Evolutionary conservation across 2,113 vertebrate genomes (phyloP).

Genomic region (Dascyllus trimaculatus): DNA sequence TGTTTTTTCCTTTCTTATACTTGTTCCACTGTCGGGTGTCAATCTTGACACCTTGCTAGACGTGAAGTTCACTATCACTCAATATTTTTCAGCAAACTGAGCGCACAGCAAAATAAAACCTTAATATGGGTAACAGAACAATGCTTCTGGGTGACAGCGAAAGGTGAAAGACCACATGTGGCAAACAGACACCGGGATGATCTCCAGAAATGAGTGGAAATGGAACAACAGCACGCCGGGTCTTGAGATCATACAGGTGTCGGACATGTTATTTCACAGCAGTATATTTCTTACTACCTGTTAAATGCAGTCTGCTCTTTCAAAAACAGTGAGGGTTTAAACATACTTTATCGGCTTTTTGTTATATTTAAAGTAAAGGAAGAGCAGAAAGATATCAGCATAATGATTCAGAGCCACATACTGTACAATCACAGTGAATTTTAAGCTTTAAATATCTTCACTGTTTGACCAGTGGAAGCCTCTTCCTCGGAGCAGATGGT

Average conservation of each 20-base stretch:
- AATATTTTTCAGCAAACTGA: slow-evolving; percentile 23
- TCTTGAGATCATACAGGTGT: slow-evolving; percentile 30
- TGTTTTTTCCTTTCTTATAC: slow-evolving; percentile 49
- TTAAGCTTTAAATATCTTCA: slow-evolving; percentile 26
- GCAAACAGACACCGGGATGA: neutral
- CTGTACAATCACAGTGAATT: neutral
- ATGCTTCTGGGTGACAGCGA: slow-evolving; percentile 36
- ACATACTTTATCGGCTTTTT: neutral
- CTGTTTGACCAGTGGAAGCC: slow-evolving; percentile 22
- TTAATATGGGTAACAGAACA: slow-evolving; percentile 22
- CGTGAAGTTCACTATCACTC: slow-evolving; percentile 42
- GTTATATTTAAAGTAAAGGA: neutral
- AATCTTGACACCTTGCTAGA: slow-evolving; percentile 30
- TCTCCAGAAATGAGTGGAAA: slow-evolving; percentile 8
- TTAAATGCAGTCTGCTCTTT: neutral
- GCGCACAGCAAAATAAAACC: slow-evolving; percentile 12
- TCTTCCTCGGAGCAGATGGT: slow-evolving; percentile 64
- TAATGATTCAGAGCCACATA: neutral
- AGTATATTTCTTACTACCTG: slow-evolving; percentile 1
- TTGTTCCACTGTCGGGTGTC: slow-evolving; percentile 37
- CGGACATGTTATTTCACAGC: slow-evolving; percentile 29
- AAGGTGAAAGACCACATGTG: neutral
- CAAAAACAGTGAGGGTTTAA: neutral
- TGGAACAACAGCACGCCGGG: slow-evolving; percentile 6
- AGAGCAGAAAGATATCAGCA: neutral